phyloP scores from a whole-genome alignment of 1,140 invertebrate genomes.

The Antheraea pernyi region DNA sequence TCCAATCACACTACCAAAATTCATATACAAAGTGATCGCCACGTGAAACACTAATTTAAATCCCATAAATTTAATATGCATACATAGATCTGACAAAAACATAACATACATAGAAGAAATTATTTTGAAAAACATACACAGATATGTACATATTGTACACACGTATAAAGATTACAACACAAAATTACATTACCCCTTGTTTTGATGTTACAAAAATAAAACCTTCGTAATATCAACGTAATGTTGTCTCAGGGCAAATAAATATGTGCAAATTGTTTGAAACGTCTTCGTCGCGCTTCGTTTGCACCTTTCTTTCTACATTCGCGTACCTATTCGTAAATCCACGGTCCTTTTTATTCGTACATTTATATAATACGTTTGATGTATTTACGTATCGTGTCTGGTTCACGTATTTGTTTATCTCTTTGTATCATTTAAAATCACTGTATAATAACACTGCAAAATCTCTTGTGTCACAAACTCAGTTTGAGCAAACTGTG shows the following conservation, averaged over 20 bases:
- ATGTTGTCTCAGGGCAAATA: background rate
- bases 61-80: too few relatives aligned
- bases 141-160: background rate
- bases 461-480: too few relatives aligned
- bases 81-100: too few relatives aligned
- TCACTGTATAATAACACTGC: too few relatives aligned
- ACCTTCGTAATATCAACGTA: background rate
- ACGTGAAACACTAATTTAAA: too few relatives aligned
- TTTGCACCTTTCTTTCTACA: background rate
- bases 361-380: background rate
- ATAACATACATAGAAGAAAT: too few relatives aligned
- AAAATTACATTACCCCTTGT: background rate
- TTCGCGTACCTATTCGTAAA: background rate
- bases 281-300: slow-evolving; percentile 1
- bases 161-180: background rate
- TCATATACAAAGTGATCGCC: too few relatives aligned
- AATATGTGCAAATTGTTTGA: slow-evolving; percentile 5
- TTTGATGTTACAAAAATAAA: background rate
- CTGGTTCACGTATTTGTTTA: background rate
- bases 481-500: too few relatives aligned
- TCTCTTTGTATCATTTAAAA: background rate
- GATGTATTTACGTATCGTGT: background rate
- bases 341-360: background rate
- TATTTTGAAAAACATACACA: background rate
- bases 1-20: too few relatives aligned